Conservation (phyloP, 2,888 invertebrate species). For the Lithophane socia region DNA sequence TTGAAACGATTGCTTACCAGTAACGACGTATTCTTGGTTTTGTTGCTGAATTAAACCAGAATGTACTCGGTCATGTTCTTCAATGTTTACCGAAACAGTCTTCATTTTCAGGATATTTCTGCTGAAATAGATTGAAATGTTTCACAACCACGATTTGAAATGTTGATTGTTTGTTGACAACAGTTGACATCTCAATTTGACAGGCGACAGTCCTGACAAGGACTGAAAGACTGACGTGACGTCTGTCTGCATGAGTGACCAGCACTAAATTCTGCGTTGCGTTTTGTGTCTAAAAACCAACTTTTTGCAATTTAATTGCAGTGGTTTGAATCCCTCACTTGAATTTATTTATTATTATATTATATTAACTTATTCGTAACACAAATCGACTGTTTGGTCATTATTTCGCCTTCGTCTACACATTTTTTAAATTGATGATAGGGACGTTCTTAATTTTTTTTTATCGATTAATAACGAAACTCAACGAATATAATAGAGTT, state of each 20-base stretch:
- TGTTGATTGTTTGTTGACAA: conserved; percentile 11
- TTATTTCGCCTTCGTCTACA: conserved; percentile 19
- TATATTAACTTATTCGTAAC: background rate
- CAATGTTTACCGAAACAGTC: conserved; percentile 46
- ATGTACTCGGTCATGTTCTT: conserved; percentile 64
- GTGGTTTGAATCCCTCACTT: background rate
- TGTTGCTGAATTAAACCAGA: conserved; percentile 69
- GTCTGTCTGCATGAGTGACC: background rate
- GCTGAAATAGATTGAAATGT: background rate
- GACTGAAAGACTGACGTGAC: background rate
- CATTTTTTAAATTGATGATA: background rate
- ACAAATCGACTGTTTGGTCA: conserved; percentile 18
- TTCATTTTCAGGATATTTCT: conserved; percentile 64
- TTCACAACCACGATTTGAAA: conserved; percentile 23
- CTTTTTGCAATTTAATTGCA: background rate
- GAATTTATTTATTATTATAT: too few species aligned
- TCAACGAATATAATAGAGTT: background rate
- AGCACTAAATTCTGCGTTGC: conserved; percentile 1
- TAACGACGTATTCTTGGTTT: conserved; percentile 75
- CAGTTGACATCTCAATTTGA: background rate
- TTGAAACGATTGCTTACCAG: conserved; percentile 72
- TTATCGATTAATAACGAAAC: too few species aligned
- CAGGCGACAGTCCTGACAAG: background rate
- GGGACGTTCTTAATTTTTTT: background rate
- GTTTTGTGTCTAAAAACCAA: background rate